Evolutionary conservation across 2,113 vertebrate species (phyloP).

Genomic region (Dicerorhinus sumatrensis): DNA sequence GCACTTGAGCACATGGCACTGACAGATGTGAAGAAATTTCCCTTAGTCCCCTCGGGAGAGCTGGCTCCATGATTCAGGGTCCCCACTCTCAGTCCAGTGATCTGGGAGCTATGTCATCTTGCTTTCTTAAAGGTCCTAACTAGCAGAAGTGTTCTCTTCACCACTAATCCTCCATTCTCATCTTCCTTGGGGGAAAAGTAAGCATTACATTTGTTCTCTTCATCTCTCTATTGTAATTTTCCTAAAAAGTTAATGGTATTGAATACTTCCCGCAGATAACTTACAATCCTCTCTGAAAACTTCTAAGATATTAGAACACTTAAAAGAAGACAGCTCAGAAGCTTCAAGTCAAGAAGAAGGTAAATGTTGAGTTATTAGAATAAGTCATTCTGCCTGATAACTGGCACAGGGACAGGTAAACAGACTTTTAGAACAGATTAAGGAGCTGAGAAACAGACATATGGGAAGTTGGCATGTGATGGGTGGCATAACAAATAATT

Average conservation of each 20-base stretch:
- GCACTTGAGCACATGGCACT: fast-evolving
- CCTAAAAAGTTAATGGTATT: conserved; percentile 79
- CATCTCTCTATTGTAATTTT: conserved; percentile 44
- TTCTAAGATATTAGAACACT: conserved; percentile 89
- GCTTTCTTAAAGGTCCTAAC: neutral
- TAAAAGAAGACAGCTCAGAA: conserved; percentile 95
- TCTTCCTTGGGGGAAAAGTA: neutral
- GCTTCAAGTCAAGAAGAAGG: conserved; percentile 98
- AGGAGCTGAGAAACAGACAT: neutral
- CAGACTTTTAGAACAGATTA: neutral
- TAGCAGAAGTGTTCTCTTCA: neutral
- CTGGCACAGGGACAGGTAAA: neutral
- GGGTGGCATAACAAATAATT: neutral
- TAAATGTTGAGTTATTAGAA: conserved; percentile 69
- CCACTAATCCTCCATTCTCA: neutral
- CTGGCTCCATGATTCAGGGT: fast-evolving
- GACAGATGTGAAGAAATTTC: neutral
- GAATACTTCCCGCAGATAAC: conserved; percentile 88
- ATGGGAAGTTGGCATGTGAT: neutral
- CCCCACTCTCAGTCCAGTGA: neutral
- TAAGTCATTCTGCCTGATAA: neutral
- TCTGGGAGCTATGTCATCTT: neutral
- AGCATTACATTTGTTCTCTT: neutral
- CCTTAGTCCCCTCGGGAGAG: neutral
- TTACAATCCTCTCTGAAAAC: conserved; percentile 90